Evolutionary conservation across 2,888 invertebrate species (phyloP), one percentile per base, ranked within the genome.

Genomic region (Autographa pulchrina): DNA sequence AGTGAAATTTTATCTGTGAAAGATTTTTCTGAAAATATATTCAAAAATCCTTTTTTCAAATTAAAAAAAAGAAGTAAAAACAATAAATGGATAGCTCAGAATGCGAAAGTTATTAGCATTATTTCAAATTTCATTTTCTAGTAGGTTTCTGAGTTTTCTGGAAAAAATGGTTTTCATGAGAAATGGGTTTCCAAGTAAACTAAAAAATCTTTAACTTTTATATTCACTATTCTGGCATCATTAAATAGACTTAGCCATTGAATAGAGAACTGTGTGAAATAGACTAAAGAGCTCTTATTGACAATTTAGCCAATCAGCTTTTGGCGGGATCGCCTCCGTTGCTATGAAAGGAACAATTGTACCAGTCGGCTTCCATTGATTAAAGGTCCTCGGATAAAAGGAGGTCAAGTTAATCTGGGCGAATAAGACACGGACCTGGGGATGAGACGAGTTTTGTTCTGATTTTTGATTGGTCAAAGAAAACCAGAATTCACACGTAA

Each of bases 281-380:
- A 63, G 56, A 72, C 61, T 80, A 20, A 65, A 56, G 43, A 67
- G 62, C 31, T 56, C 13, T 63, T 38, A 68, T 76, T 80, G 80
- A 72, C 80, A 76, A 80, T 76, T 80, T 72, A 68, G 68, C 65
- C 77, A 78, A 76, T 78, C 77, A 78, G 68, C 72, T 76, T 80
- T 76, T 0, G 72, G 64, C 64, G 60, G 59, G 80, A 76, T 78
- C 76, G 80, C 72, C 80, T 76, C 68, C 77, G 65, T 79, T 75
- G 72, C 75, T 63, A 52, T 81, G 70, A 72, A 68, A 74, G 75
- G 72, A 74, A 78, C 70, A 78, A 78, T 75, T 69, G 61, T 54
- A 64, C 59, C 69, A 62, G 81, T 67, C 78, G 65, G 68, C 60
- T 31, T 16, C 68, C 63, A 78, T 80, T 81, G 81, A 81, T 75